phyloP scores from a whole-genome alignment of 2,797 vertebrate species.

The Sebastes reedi region DNA sequence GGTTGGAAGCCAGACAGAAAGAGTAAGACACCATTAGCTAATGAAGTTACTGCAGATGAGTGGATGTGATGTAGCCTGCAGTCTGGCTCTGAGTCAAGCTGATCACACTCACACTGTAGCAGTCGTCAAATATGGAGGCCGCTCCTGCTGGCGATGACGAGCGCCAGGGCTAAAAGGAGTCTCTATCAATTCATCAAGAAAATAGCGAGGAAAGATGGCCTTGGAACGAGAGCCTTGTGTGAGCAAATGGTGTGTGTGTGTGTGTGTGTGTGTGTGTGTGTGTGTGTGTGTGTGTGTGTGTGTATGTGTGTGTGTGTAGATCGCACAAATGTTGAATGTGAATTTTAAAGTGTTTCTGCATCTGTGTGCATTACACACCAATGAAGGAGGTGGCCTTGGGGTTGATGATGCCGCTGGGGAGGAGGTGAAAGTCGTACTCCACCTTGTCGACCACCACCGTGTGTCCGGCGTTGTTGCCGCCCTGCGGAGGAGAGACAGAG shows the following conservation, averaged over 20 bases:
- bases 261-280: not conserved
- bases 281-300: not conserved
- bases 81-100: constrained; percentile 54
- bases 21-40: constrained; percentile 73
- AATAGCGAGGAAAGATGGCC: not conserved
- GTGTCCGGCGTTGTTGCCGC: constrained; percentile 98
- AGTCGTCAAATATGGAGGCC: constrained; percentile 21
- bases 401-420: constrained; percentile 99
- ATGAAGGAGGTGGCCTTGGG: constrained; percentile 96
- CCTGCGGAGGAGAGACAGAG: constrained; percentile 75
- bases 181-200: constrained; percentile 25
- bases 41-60: constrained; percentile 75
- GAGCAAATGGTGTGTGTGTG: not conserved
- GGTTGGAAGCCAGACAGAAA: constrained; percentile 22
- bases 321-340: not conserved
- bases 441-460: constrained; percentile 98
- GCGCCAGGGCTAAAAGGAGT: not conserved
- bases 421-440: constrained; percentile 98
- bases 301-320: not conserved
- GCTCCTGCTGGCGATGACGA: not conserved
- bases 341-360: not conserved
- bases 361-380: constrained; percentile 83
- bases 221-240: not conserved
- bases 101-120: constrained; percentile 24
- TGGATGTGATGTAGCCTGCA: constrained; percentile 37